phyloP scores from a whole-genome alignment of 1,140 invertebrate genomes.

The Orchesella cincta region DNA sequence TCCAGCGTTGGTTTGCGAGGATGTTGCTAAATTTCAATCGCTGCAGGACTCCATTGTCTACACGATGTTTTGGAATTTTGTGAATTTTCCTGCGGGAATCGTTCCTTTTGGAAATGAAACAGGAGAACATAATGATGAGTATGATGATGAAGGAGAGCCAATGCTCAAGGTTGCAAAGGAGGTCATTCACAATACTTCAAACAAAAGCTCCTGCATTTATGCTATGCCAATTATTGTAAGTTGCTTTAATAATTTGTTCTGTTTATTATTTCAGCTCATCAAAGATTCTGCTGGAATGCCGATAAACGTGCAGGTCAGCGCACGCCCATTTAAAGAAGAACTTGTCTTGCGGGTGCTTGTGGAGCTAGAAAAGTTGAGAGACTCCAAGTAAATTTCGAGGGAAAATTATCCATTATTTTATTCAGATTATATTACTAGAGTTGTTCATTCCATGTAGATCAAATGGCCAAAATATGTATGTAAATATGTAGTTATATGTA shows the following conservation, averaged over 20 bases:
- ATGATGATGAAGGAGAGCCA: conserved; percentile 50
- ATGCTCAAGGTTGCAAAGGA: conserved; percentile 52
- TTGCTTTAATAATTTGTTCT: too few relatives aligned
- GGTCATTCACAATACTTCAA: too few relatives aligned
- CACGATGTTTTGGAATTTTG: conserved; percentile 53
- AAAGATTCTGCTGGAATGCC: conserved; percentile 54
- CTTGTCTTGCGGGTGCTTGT: conserved; percentile 53
- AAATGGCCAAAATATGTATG: too few relatives aligned
- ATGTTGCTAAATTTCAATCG: not conserved
- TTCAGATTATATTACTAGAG: too few relatives aligned
- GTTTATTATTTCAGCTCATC: too few relatives aligned
- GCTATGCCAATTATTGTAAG: not conserved
- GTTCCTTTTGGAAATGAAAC: conserved; percentile 53
- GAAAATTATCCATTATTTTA: too few relatives aligned
- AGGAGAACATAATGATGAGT: conserved; percentile 52
- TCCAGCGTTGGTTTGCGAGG: conserved; percentile 31
- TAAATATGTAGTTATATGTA: too few relatives aligned
- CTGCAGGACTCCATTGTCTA: conserved; percentile 39
- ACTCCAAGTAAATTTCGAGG: too few relatives aligned
- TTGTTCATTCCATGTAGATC: too few relatives aligned
- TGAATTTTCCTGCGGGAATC: conserved; percentile 55
- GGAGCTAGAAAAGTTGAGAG: conserved; percentile 50
- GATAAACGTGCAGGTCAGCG: conserved; percentile 56
- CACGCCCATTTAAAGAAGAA: conserved; percentile 55
- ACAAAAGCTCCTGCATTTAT: not conserved